A percentile compares a stretch with the other conserved stretches of the same genome.
Conservation (phyloP, 2,113 vertebrate genomes). For the Festucalex cinctus region DNA sequence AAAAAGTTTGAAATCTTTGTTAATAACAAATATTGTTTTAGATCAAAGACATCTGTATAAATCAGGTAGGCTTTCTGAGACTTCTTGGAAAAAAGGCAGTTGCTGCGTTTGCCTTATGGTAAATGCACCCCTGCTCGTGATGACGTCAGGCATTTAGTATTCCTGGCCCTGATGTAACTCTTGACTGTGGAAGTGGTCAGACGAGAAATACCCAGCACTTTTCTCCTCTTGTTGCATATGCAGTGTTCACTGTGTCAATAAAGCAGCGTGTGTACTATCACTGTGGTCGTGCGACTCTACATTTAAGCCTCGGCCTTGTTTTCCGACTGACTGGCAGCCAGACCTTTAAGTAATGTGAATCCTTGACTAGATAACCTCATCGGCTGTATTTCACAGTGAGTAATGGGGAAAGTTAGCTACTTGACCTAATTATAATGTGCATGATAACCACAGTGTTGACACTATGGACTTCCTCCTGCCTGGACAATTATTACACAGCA, state of each 20-base stretch:
- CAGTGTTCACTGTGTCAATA: conserved; percentile 29
- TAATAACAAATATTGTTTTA: background rate
- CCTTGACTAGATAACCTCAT: background rate
- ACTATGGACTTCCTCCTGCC: conserved; percentile 1
- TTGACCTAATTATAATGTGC: background rate
- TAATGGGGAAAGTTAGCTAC: conserved; percentile 2
- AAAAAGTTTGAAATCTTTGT: no score
- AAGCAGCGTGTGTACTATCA: conserved; percentile 3
- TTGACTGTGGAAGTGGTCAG: conserved; percentile 17
- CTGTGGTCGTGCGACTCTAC: conserved; percentile 11
- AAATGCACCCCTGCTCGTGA: background rate
- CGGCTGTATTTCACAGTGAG: conserved; percentile 16
- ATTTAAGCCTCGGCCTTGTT: conserved; percentile 13
- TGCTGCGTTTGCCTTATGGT: background rate
- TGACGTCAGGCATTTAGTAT: conserved; percentile 11
- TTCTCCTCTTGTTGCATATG: conserved; percentile 10
- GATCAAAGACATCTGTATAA: background rate
- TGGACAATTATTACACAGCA: conserved; percentile 16
- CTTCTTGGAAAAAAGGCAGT: background rate
- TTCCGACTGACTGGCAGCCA: conserved; percentile 10
- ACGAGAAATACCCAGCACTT: conserved; percentile 15
- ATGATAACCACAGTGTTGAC: background rate
- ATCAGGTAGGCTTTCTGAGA: background rate
- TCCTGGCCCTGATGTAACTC: conserved; percentile 24
- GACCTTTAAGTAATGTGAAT: background rate